Conservation (phyloP, 92 coral and sea anemone genomes). For the Desmophyllum pertusum region DNA sequence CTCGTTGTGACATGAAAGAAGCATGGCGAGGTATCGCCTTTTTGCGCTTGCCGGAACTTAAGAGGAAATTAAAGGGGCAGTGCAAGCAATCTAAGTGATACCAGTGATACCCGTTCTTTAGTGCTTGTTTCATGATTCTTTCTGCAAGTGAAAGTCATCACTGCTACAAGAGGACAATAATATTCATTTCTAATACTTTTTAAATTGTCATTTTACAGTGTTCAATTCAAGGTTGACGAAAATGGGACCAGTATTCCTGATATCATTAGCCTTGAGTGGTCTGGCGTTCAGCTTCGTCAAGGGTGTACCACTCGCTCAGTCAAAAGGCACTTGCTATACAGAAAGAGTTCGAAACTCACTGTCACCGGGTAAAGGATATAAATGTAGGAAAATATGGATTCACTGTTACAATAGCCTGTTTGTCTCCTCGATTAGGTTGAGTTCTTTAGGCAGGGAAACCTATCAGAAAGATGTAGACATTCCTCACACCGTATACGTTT, state of each 20-base stretch:
- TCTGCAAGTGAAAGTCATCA: not conserved
- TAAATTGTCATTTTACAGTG: not conserved
- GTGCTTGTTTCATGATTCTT: not conserved
- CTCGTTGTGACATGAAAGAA: too few relatives aligned
- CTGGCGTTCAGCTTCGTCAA: not conserved
- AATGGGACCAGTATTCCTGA: not conserved
- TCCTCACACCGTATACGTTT: too few relatives aligned
- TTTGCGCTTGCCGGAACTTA: too few relatives aligned
- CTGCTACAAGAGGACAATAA: not conserved
- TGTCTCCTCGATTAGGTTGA: too few relatives aligned
- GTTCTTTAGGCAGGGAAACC: too few relatives aligned
- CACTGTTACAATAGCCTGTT: not conserved
- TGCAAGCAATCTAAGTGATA: too few relatives aligned
- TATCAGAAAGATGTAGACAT: too few relatives aligned
- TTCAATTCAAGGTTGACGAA: not conserved
- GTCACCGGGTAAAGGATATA: not conserved
- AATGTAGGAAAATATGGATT: not conserved
- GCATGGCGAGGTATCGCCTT: too few relatives aligned
- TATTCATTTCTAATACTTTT: not conserved
- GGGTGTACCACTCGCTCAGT: not conserved
- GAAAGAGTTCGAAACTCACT: not conserved
- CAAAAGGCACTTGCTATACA: not conserved
- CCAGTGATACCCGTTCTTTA: too few relatives aligned
- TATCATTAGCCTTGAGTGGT: not conserved
- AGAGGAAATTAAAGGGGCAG: too few relatives aligned